Evolutionary conservation across 2,888 invertebrate genomes (phyloP), one percentile per base, ranked within the genome.

Genomic region (Drosophila conformis): DNA sequence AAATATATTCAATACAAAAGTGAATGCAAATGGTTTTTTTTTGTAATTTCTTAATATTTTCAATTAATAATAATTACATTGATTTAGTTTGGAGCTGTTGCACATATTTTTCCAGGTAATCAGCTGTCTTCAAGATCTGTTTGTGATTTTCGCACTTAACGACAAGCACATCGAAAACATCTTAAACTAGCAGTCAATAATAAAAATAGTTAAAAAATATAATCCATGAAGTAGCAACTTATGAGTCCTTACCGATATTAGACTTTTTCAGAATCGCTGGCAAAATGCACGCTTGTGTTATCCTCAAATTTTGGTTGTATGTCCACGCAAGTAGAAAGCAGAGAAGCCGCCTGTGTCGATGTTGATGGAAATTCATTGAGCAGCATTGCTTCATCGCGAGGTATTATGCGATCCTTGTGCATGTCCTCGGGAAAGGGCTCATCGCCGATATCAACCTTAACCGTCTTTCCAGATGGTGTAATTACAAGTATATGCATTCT

Each of bases 401-500:
- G n/a, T 33, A 49, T 27, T 13, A 46, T 27, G 18, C 10, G 40
- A n/a, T 75, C 62, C 2, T 13, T 35, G 4, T 42, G 35, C 8
- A 18, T 15, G 4, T 38, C 60, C 4, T 38, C 48, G 13, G 25
- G 6, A 13, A 66, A 71, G 8, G 53, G 11, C 1, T 75, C 84
- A 57, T 82, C 82, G 6, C 52, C 35, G 13, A 82, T 48, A 21
- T 83, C 62, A 27, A 87, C 40, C 46, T 69, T 81, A 2, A 84
- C 62, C 10, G 58, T 69, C 51, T 78, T 76, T 15, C 85, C 89
- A 29, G 59, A 65, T 7, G 83, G 83, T 5, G 81, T 88, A 36
- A 86, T 86, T 4, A 88, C 42, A 0, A 83, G 59, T n/a, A 86
- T 70, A 63, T 83, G 77, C 85, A 88, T 88, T 18, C 31, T 74